These are phyloP conservation scores for Calephelis nemesis DNA, from an alignment of 1,140 invertebrate genomes.

Conservation along the genomic window DNA sequence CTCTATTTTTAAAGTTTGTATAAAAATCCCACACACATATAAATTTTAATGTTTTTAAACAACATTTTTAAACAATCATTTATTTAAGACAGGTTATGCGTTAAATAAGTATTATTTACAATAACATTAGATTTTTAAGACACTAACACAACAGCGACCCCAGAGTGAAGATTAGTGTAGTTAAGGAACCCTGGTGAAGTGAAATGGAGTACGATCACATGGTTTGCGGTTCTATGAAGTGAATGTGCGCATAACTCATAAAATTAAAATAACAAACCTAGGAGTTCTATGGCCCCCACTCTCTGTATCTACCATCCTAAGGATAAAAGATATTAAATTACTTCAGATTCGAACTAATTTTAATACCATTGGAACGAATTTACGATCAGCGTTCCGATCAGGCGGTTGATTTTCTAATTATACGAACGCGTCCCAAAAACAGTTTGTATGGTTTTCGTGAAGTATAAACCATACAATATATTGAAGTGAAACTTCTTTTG, in stretches of 20 bases:
- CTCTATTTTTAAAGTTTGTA: too few species aligned
- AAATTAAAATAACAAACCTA: slow-evolving; percentile 81
- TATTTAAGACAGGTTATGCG: not conserved
- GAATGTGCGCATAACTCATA: slow-evolving; percentile 73
- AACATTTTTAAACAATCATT: too few species aligned
- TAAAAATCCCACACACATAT: too few species aligned
- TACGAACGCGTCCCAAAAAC: too few species aligned
- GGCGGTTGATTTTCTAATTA: too few species aligned
- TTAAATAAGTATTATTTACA: not conserved
- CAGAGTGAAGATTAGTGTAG: slow-evolving; percentile 8
- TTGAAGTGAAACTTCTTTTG: too few species aligned
- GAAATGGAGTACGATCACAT: slow-evolving; percentile 42
- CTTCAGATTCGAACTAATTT: slow-evolving; percentile 2
- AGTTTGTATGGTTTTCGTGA: too few species aligned
- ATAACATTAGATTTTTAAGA: not conserved
- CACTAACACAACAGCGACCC: not conserved
- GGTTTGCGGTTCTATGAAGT: slow-evolving; percentile 46
- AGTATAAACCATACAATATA: too few species aligned
- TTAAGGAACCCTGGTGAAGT: slow-evolving; percentile 38
- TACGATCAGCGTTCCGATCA: too few species aligned
- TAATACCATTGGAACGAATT: too few species aligned
- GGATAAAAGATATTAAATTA: slow-evolving; percentile 50
- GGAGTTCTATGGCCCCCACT: slow-evolving; percentile 81
- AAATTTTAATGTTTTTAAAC: too few species aligned
- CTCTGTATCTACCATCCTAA: slow-evolving; percentile 83